A percentile compares a stretch with the other conserved stretches of the same genome.
These are phyloP conservation scores for Melinaea marsaeus DNA, from an alignment of 2,888 invertebrate species.

Conservation along the genomic window DNA sequence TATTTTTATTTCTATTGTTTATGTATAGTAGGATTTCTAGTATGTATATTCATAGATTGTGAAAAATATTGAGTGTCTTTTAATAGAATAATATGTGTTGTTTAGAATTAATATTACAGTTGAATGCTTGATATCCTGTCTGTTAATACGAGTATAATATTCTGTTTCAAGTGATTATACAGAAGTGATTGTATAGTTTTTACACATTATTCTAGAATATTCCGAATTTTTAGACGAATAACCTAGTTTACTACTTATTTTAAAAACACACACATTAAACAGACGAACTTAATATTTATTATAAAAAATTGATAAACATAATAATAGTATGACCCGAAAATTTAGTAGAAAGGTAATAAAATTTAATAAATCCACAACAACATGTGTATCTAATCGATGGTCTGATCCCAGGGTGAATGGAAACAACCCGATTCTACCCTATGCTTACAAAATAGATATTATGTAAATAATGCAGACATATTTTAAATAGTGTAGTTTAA, in stretches of 20 bases:
- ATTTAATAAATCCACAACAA: conserved; percentile 47
- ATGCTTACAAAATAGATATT: neutral
- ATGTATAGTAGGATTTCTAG: too few species aligned
- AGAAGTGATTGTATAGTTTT: too few species aligned
- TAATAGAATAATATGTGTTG: neutral
- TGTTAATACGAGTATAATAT: conserved; percentile 1
- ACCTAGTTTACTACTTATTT: neutral
- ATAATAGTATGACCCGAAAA: neutral
- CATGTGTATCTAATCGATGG: conserved; percentile 71
- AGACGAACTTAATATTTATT: neutral
- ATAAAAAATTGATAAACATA: neutral
- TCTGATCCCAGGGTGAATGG: conserved; percentile 55
- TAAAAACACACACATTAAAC: too few species aligned
- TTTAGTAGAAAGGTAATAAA: neutral
- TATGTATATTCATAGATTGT: neutral
- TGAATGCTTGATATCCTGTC: neutral
- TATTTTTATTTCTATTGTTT: neutral
- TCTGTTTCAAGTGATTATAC: neutral
- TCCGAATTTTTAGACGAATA: neutral
- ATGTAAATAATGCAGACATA: neutral
- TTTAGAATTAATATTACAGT: neutral
- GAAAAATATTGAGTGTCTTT: neutral
- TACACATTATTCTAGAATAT: too few species aligned
- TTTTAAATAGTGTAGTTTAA: neutral
- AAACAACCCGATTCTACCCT: conserved; percentile 53